Evolutionary conservation across 2,888 invertebrate species (phyloP).

Genomic region (Gymnocheta viridis): DNA sequence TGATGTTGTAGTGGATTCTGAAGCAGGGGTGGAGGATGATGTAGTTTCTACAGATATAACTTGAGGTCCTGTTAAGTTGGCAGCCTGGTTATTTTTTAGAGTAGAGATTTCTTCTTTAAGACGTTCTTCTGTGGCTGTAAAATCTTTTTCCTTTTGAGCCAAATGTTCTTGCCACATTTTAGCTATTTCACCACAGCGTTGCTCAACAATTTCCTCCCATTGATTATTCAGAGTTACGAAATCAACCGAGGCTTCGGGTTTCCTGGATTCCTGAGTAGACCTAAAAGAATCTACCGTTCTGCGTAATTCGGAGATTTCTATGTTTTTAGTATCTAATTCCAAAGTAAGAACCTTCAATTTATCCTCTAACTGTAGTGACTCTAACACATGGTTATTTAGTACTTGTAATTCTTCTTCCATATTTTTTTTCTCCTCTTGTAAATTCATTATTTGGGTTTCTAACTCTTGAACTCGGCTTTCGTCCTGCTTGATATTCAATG

Average conservation of each 20-base stretch:
- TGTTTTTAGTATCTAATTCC: conserved; percentile 80
- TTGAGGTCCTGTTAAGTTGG: conserved; percentile 41
- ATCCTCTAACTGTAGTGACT: conserved; percentile 79
- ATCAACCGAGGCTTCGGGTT: conserved; percentile 51
- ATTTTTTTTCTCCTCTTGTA: conserved; percentile 76
- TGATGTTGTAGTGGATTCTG: conserved; percentile 68
- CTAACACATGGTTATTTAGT: conserved; percentile 80
- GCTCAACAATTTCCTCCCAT: conserved; percentile 85
- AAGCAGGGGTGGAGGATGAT: conserved; percentile 70
- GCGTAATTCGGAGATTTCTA: conserved; percentile 80
- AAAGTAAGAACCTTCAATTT: conserved; percentile 77
- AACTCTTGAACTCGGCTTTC: conserved; percentile 66
- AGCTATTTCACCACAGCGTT: conserved; percentile 87
- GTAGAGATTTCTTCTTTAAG: conserved; percentile 83
- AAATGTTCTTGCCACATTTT: conserved; percentile 88
- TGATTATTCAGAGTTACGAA: conserved; percentile 77
- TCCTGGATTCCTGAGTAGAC: neutral
- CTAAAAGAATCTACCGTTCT: conserved; percentile 74
- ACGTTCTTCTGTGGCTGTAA: conserved; percentile 83
- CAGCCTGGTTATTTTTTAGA: conserved; percentile 81
- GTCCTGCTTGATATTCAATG: conserved; percentile 27
- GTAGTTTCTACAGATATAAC: conserved; percentile 69
- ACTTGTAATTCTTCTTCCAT: conserved; percentile 81
- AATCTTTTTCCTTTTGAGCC: conserved; percentile 85
- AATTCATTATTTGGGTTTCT: conserved; percentile 72